Evolutionary conservation across 2,113 vertebrate genomes (phyloP).

Genomic region (Hiodon alosoides): DNA sequence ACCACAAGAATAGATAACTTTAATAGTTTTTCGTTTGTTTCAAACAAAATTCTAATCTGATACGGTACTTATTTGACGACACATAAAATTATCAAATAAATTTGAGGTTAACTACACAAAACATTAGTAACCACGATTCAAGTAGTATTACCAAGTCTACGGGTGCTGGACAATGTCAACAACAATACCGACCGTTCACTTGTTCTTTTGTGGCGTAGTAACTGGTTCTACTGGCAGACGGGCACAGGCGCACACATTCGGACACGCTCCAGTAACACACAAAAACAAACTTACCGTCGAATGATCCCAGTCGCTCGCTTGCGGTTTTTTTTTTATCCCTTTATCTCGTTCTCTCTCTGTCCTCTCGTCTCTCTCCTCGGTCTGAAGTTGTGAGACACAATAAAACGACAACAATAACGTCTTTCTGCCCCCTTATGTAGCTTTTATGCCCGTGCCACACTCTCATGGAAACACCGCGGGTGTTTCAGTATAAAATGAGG

Average conservation of each 20-base stretch:
- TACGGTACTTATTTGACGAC: no score
- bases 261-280: conserved; percentile 55
- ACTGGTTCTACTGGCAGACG: conserved; percentile 30
- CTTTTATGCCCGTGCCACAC: conserved; percentile 15
- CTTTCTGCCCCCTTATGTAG: conserved; percentile 17
- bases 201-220: conserved; percentile 60
- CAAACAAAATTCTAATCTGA: no score
- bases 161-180: conserved; percentile 21
- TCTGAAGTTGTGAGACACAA: conserved; percentile 16
- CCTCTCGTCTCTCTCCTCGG: neutral
- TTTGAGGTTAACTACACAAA: neutral
- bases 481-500: conserved; percentile 16
- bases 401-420: conserved; percentile 18
- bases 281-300: conserved; percentile 62
- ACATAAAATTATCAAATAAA: neutral
- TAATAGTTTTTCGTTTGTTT: no score
- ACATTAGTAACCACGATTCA: neutral
- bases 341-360: neutral
- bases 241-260: conserved; percentile 55
- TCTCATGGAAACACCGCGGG: conserved; percentile 8
- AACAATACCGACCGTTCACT: conserved; percentile 39
- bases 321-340: conserved; percentile 8
- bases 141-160: neutral
- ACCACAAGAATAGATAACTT: no score
- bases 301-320: conserved; percentile 25